Evolutionary conservation across 2,797 vertebrate species (phyloP).

Genomic region (Mormyrus proboscirostris): DNA sequence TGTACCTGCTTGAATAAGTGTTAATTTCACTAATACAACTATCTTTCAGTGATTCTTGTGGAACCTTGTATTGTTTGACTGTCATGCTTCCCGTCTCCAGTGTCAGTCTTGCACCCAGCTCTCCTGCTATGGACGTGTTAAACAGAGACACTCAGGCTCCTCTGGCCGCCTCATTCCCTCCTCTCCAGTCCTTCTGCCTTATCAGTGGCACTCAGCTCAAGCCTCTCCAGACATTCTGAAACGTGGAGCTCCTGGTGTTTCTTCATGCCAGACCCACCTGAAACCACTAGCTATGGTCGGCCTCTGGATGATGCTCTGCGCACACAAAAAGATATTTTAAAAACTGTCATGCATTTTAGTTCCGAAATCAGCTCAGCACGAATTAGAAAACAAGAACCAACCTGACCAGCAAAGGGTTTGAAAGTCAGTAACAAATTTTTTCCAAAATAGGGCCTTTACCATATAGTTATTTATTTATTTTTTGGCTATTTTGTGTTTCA

Average conservation of each 20-base stretch:
- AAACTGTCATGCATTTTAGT: neutral
- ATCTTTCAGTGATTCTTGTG: neutral
- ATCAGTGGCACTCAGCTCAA: neutral
- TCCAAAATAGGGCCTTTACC: neutral
- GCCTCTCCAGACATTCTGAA: neutral
- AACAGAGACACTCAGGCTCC: neutral
- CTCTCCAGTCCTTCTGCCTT: neutral
- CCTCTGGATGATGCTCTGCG: neutral
- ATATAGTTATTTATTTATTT: slow-evolving; percentile 1
- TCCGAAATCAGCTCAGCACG: neutral
- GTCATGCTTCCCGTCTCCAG: neutral
- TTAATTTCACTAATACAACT: neutral
- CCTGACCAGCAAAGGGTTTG: neutral
- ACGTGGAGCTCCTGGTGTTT: neutral
- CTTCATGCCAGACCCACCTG: neutral
- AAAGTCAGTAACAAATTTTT: neutral
- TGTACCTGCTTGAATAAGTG: neutral
- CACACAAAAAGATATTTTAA: neutral
- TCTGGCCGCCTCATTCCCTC: neutral
- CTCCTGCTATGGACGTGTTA: neutral
- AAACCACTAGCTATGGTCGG: neutral
- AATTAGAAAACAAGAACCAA: neutral
- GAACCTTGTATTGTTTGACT: neutral
- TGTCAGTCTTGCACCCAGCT: neutral
- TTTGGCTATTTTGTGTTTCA: slow-evolving; percentile 40